Evolutionary conservation across 2,888 invertebrate genomes (phyloP).

Genomic region (Blomia tropicalis): DNA sequence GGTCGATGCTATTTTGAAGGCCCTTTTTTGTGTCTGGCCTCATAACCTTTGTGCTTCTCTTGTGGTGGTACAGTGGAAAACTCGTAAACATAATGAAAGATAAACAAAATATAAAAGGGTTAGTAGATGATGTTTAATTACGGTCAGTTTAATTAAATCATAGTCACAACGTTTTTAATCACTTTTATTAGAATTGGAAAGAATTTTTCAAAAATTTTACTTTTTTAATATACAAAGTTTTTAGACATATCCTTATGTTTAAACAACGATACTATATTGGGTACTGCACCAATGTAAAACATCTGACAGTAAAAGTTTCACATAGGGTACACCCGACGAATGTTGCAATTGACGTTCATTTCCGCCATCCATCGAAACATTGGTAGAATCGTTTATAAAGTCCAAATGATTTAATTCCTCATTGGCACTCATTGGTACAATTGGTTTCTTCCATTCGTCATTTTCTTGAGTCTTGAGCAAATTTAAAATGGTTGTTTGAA

Average conservation of each 20-base stretch:
- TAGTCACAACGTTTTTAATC: too few relatives aligned
- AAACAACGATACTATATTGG: too few relatives aligned
- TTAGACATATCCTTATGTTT: too few relatives aligned
- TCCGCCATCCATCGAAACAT: neutral
- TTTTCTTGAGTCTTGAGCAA: neutral
- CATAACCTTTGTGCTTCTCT: conserved; percentile 2
- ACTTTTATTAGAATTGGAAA: too few relatives aligned
- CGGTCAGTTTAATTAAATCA: too few relatives aligned
- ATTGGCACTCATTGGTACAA: neutral
- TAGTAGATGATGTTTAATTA: too few relatives aligned
- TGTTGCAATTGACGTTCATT: neutral
- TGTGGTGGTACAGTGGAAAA: too few relatives aligned
- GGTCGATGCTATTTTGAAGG: neutral
- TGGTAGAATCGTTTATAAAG: too few relatives aligned
- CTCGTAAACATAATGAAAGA: too few relatives aligned
- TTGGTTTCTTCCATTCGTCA: neutral
- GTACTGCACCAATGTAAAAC: neutral
- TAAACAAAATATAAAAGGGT: too few relatives aligned
- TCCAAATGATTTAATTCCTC: neutral
- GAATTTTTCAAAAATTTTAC: neutral
- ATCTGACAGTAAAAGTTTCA: conserved; percentile 1
- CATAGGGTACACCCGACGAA: neutral
- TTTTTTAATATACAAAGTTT: too few relatives aligned
- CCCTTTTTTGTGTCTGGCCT: too few relatives aligned
- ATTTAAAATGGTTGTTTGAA: neutral